Percentiles rank a stretch among this genome's conserved stretches.
phyloP scores from a whole-genome alignment of 2,113 vertebrate genomes.

The Phylloscopus trochiloides region DNA sequence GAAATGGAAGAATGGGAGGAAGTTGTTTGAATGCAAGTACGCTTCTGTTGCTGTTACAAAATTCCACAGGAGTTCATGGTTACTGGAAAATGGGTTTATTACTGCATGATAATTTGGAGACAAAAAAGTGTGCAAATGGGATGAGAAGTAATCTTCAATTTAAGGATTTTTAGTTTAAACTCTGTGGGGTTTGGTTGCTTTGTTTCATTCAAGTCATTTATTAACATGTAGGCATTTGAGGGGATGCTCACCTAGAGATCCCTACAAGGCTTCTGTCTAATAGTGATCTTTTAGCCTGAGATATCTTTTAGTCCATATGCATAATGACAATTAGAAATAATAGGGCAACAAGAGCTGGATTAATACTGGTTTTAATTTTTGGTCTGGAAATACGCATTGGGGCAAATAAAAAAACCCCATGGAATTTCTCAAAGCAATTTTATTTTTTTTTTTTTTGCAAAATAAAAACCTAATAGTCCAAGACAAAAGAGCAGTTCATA shows the following conservation, averaged over 20 bases:
- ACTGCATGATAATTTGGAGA: background rate
- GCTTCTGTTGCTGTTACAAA: background rate
- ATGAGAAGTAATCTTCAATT: background rate
- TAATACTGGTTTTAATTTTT: background rate
- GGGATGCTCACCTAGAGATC: background rate
- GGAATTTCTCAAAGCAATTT: background rate
- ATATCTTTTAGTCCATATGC: background rate
- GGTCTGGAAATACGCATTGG: background rate
- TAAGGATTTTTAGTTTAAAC: background rate
- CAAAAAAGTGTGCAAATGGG: background rate
- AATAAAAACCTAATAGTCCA: background rate
- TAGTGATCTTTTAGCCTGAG: background rate
- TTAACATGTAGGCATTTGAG: background rate
- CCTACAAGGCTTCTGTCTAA: background rate
- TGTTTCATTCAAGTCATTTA: background rate
- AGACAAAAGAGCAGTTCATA: background rate
- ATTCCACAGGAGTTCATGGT: background rate
- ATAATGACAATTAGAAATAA: background rate
- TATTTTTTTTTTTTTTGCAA: background rate
- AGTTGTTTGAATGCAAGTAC: background rate
- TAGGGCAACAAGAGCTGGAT: background rate
- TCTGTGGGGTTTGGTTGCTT: background rate
- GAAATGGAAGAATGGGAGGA: background rate
- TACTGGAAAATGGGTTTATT: background rate
- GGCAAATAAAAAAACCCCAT: rapidly evolving